These are phyloP conservation scores for Indicator indicator DNA, from an alignment of 2,113 vertebrate genomes.

Conservation along the genomic window DNA sequence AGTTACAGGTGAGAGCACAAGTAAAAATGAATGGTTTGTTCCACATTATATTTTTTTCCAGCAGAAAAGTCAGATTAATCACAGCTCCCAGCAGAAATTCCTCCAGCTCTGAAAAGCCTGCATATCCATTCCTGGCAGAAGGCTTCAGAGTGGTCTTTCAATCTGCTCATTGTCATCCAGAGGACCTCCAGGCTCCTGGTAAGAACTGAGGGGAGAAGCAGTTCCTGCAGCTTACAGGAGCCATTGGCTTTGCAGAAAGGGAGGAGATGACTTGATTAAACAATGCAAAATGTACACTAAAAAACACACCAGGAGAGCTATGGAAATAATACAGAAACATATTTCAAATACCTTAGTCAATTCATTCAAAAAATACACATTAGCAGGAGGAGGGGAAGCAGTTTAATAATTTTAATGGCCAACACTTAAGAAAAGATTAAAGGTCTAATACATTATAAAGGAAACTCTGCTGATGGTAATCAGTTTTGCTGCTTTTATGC, in stretches of 20 bases:
- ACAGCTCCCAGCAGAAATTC: background rate
- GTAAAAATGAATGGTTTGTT: background rate
- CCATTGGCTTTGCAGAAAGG: background rate
- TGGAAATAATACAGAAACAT: slow-evolving; percentile 8
- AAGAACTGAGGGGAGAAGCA: background rate
- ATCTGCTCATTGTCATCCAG: background rate
- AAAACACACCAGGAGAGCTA: background rate
- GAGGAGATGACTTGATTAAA: background rate
- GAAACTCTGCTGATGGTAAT: slow-evolving; percentile 67
- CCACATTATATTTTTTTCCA: background rate
- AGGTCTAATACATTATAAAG: slow-evolving; percentile 62
- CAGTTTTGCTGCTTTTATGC: slow-evolving; percentile 63
- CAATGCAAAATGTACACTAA: background rate
- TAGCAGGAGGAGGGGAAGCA: slow-evolving; percentile 42
- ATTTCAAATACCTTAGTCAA: background rate
- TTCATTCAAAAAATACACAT: slow-evolving; percentile 50
- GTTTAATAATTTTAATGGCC: slow-evolving; percentile 70
- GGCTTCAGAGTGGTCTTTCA: background rate
- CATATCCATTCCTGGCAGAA: background rate
- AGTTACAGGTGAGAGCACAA: slow-evolving; percentile 7
- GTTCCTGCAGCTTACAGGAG: background rate
- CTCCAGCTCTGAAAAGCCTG: background rate
- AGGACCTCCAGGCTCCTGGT: background rate
- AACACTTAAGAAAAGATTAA: slow-evolving; percentile 68
- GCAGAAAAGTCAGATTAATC: slow-evolving; percentile 3